Evolutionary conservation across 1,140 invertebrate genomes (phyloP).

Genomic region (Lepidurus apus): DNA sequence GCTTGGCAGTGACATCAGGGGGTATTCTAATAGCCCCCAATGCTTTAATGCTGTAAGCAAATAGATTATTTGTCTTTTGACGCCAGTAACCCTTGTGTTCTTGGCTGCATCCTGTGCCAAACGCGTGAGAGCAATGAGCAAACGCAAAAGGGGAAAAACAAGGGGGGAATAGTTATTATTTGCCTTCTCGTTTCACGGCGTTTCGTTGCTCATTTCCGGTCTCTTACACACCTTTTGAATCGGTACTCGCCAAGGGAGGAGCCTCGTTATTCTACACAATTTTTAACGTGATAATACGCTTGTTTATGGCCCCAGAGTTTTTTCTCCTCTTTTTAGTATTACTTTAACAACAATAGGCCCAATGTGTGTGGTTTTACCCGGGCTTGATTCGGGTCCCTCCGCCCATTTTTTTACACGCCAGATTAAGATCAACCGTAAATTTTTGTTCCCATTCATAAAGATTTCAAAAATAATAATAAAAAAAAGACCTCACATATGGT

Average conservation of each 20-base stretch:
- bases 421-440: too few species aligned
- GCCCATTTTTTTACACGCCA: too few species aligned
- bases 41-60: background rate
- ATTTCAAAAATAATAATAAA: too few species aligned
- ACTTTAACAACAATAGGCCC: too few species aligned
- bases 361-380: too few species aligned
- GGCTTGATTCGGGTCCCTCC: too few species aligned
- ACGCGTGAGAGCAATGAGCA: constrained; percentile 14
- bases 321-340: background rate
- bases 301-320: background rate
- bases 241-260: background rate
- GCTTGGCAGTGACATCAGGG: background rate
- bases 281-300: background rate
- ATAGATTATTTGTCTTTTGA: constrained; percentile 7
- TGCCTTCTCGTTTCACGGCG: background rate
- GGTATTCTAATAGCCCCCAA: constrained; percentile 4
- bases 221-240: background rate
- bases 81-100: background rate
- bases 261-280: background rate
- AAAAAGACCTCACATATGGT: too few species aligned
- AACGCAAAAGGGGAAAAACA: background rate
- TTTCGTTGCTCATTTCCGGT: background rate
- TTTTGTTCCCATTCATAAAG: too few species aligned
- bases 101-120: background rate
- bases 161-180: background rate